Base-by-base conservation (phyloP, 2,113 vertebrate genomes). In the Amblyopsis rosae region DNA sequence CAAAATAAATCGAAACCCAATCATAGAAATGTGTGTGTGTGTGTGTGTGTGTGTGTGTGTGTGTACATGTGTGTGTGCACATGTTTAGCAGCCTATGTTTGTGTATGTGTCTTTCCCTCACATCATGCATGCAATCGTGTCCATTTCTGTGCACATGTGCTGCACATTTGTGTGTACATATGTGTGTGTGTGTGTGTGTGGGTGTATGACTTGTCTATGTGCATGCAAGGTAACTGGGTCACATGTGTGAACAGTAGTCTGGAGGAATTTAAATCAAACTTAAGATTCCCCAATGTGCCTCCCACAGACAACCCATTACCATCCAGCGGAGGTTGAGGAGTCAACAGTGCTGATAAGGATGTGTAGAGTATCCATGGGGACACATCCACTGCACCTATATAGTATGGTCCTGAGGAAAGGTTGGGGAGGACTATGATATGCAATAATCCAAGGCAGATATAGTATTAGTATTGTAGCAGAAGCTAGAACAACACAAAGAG, bases 161-260 rank as follows among this genome's bases (percentile, higher is more conserved):
- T 26, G 26, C 26, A 26, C 26, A 26, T 2, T 26, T 26, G 26
- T 26, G 26, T 2, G 1, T 26, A 26, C 19, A 46, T 61, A n/a
- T n/a, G 13, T 32, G 56, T 57, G 49, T 63, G 35, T 51, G 32
- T 59, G 47, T 73, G 50, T n/a, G 13, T 32, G 56, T 57, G 49
- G 60, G 35, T 51, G 47, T 12, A 46, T 80, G 80, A 26, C 26
- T 26, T 26, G 26, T 26, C 26, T 48, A 66, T 73, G 64, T 41
- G 35, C 65, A 55, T 62, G 58, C 11, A 1, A 57, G 67, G 62
- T 84, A 90, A 86, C 54, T 86, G 80, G 84, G 81, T 89, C 87
- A 86, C 80, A 69, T 79, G 80, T 86, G 85, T 75, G 78, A 89
- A 88, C 62, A 76, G 80, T 84, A 88, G 76, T 87, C 74, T 60